Percentiles rank a stretch among this genome's conserved stretches.
phyloP scores from a whole-genome alignment of 2,888 invertebrate genomes.

The Drosophila meridiana region DNA sequence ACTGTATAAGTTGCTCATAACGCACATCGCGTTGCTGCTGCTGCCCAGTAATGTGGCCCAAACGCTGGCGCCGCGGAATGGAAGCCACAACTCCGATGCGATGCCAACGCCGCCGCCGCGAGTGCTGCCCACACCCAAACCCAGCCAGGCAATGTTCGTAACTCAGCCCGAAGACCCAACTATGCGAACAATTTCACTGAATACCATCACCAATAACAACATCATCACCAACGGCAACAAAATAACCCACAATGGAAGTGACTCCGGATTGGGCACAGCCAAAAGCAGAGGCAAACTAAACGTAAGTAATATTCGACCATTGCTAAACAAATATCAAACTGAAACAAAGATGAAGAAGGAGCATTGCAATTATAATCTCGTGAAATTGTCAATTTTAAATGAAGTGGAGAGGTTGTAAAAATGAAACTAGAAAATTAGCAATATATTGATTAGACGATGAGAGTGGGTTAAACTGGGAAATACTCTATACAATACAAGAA shows the following conservation, averaged over 20 bases:
- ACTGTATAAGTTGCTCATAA: slow-evolving; percentile 24
- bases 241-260: background rate
- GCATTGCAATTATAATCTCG: too few species aligned
- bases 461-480: too few species aligned
- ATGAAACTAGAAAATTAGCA: too few species aligned
- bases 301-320: slow-evolving; percentile 32
- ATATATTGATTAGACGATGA: too few species aligned
- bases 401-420: too few species aligned
- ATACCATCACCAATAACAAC: background rate
- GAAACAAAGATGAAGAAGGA: too few species aligned
- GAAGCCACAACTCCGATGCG: background rate
- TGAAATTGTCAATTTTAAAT: too few species aligned
- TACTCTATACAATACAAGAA: too few species aligned
- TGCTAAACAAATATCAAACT: too few species aligned
- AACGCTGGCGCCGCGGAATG: background rate
- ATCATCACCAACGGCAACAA: background rate
- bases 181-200: slow-evolving; percentile 7
- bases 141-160: background rate
- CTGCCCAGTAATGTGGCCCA: slow-evolving; percentile 18
- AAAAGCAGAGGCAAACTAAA: slow-evolving; percentile 1
- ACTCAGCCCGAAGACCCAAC: background rate
- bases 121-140: background rate
- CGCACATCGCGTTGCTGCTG: slow-evolving; percentile 15
- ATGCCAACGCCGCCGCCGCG: background rate
- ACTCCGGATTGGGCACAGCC: background rate